Evolutionary conservation across 1,140 invertebrate species (phyloP).

Genomic region (Eupeodes corollae): DNA sequence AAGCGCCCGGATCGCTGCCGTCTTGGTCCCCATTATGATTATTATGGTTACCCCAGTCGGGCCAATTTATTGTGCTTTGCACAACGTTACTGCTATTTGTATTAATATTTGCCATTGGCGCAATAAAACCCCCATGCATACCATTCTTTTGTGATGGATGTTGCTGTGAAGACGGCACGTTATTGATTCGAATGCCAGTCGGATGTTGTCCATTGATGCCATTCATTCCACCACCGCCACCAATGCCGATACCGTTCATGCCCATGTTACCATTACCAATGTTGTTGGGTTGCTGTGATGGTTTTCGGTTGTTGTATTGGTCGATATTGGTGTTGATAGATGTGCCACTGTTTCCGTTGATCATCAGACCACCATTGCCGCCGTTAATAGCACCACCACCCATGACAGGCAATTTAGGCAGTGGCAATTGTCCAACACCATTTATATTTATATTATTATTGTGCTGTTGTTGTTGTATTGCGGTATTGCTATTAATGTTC

Average conservation of each 20-base stretch:
- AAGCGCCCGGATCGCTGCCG: not conserved
- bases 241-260: constrained; percentile 9
- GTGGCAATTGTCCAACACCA: constrained; percentile 8
- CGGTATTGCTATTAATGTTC: constrained; percentile 10
- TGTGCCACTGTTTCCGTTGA: constrained; percentile 15
- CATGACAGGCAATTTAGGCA: not conserved
- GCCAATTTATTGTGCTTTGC: constrained; percentile 23
- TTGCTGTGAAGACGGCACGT: constrained; percentile 30
- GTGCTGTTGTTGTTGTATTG: constrained; percentile 9
- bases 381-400: constrained; percentile 2
- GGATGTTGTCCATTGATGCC: constrained; percentile 26
- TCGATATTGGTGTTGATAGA: constrained; percentile 35
- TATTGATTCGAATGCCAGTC: constrained; percentile 34
- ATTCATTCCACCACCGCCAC: constrained; percentile 11
- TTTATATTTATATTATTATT: constrained; percentile 13
- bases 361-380: constrained; percentile 6
- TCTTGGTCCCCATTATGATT: constrained; percentile 2
- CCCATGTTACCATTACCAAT: constrained; percentile 13
- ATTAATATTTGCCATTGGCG: constrained; percentile 9
- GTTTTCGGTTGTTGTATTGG: constrained; percentile 33
- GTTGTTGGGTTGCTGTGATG: constrained; percentile 25
- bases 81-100: constrained; percentile 24
- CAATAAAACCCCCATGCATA: constrained; percentile 9
- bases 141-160: constrained; percentile 27
- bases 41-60: not conserved